phyloP scores from a whole-genome alignment of 2,888 invertebrate genomes.

The Bellardia bayeri region DNA sequence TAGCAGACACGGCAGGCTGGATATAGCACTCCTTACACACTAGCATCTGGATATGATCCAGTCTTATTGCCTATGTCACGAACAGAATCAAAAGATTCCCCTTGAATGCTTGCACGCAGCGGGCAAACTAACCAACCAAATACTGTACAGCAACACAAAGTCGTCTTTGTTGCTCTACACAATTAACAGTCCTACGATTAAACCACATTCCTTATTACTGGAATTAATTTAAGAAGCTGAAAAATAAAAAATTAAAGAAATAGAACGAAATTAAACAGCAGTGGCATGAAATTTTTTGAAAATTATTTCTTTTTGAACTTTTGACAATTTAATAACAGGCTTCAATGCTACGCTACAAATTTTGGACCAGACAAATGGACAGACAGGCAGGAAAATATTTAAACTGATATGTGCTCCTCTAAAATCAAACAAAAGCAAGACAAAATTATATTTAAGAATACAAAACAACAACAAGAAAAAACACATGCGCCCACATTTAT shows the following conservation, averaged over 20 bases:
- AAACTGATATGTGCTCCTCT: constrained; percentile 44
- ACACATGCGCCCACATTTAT: constrained; percentile 74
- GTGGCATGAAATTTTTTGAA: constrained; percentile 74
- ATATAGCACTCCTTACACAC: too few relatives aligned
- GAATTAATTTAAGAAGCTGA: constrained; percentile 49
- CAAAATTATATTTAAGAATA: constrained; percentile 18
- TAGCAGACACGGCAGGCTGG: too few relatives aligned
- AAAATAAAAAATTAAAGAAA: constrained; percentile 2
- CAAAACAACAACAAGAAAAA: constrained; percentile 30
- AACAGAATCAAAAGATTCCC: too few relatives aligned
- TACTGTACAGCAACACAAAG: background rate
- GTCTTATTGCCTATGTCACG: too few relatives aligned
- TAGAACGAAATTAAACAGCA: constrained; percentile 66
- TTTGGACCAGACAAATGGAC: constrained; percentile 53
- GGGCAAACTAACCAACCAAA: too few relatives aligned
- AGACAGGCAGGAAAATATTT: constrained; percentile 56
- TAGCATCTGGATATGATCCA: too few relatives aligned
- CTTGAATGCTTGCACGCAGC: too few relatives aligned
- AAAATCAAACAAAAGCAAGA: constrained; percentile 46
- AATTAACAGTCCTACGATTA: background rate
- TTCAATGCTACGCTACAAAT: constrained; percentile 65
- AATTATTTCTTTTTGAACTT: constrained; percentile 79
- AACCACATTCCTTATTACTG: constrained; percentile 33
- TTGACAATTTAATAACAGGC: constrained; percentile 84
- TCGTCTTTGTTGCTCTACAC: background rate